phyloP scores from a whole-genome alignment of 2,113 vertebrate species.

The Malurus melanocephalus region DNA sequence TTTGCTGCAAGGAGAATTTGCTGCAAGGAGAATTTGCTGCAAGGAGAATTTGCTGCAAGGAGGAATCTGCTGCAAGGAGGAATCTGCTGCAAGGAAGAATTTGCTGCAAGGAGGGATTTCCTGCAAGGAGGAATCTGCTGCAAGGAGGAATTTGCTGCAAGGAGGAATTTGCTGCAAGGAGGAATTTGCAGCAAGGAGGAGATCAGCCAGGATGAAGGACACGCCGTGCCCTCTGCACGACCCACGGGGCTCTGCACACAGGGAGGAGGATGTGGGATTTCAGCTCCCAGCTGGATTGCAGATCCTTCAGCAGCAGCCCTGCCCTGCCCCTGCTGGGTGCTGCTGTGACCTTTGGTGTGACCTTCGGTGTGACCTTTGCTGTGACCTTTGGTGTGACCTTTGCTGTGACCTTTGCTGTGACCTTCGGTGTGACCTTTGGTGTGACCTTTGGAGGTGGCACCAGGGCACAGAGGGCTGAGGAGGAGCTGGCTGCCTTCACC shows the following conservation, averaged over 20 bases:
- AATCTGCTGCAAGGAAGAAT: too few species aligned
- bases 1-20: too few species aligned
- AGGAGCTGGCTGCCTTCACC: neutral
- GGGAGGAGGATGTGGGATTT: rapidly evolving
- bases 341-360: neutral
- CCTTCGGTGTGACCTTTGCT: neutral
- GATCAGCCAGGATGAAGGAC: neutral
- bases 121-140: too few species aligned
- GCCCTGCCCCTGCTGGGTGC: neutral
- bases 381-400: neutral
- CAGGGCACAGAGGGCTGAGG: rapidly evolving
- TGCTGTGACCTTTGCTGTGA: rapidly evolving
- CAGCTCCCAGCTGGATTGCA: rapidly evolving
- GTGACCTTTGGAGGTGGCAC: rapidly evolving
- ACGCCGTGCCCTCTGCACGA: neutral
- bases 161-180: too few species aligned
- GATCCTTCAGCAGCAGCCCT: neutral
- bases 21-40: too few species aligned
- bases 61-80: too few species aligned
- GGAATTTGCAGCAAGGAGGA: neutral
- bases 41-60: too few species aligned
- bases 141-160: too few species aligned
- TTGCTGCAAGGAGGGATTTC: too few species aligned
- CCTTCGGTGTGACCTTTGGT: neutral
- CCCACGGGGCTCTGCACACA: neutral